Base-by-base conservation (phyloP, 2,888 invertebrate species). In the Drosophila rubida region DNA sequence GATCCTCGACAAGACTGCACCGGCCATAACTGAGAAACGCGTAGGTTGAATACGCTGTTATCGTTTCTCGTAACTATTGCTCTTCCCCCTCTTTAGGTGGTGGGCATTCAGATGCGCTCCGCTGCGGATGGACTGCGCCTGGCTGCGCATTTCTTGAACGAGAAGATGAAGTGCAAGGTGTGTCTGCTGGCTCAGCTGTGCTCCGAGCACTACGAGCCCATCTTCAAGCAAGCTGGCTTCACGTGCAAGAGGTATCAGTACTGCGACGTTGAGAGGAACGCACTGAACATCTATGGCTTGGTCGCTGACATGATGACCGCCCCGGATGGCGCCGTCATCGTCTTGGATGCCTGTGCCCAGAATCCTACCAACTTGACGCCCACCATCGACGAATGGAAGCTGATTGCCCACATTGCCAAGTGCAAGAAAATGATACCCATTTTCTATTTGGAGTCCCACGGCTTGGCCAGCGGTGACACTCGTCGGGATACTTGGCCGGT, bases 401-500 rank as follows among this genome's bases (percentile, higher is more conserved):
- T 79, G 23, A 71, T 79, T 46, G 71, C 65, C 9, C 75, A 77
- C 50, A 69, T 78, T 49, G 54, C 77, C 23, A 75, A 59, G 62
- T 79, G 78, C 60, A 80, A 75, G 64, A 74, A 75, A 53, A 60
- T 80, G 68, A 16, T 77, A 22, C 75, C 78, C 1, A 8, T 80
- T 1, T 78, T 80, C 16, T 63, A 75, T 59, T n/a, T 79, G 54
- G 75, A 75, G 0, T 45, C 48, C 0, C 80, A 75, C 25, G 78
- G 80, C 1, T 19, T 79, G 7, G 70, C 64, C 44, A 69, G 51
- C 11, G 75, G 80, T 0, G 51, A 78, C 46, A 13, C 39, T 6
- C 9, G 8, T 1, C 49, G 62, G 37, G 69, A 79, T 39, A 46
- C 66, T 11, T 79, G 78, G 80, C 57, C 74, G 0, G 60, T 80